phyloP scores from a whole-genome alignment of 2,888 invertebrate species.

The Eupithecia tripunctaria region DNA sequence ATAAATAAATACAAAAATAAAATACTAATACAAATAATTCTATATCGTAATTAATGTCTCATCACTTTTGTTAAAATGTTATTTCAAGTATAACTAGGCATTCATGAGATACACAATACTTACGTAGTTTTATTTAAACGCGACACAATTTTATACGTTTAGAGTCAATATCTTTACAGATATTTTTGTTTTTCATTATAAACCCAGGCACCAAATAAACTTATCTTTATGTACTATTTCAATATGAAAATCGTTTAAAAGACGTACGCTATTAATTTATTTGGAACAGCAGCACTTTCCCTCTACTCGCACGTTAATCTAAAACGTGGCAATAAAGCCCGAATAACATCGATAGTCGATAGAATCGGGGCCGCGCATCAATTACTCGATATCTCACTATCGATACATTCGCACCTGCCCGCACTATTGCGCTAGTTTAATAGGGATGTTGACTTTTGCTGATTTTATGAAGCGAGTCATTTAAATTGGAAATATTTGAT shows the following conservation, averaged over 20 bases:
- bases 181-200: background rate
- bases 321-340: slow-evolving; percentile 51
- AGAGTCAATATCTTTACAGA: background rate
- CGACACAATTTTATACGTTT: background rate
- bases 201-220: background rate
- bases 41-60: too few relatives aligned
- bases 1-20: background rate
- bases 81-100: too few relatives aligned
- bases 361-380: slow-evolving; percentile 53
- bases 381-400: slow-evolving; percentile 60
- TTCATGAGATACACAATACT: background rate
- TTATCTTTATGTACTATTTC: background rate
- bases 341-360: slow-evolving; percentile 52
- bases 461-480: slow-evolving; percentile 9
- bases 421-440: slow-evolving; percentile 19
- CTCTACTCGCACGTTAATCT: slow-evolving; percentile 39
- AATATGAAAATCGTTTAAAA: background rate
- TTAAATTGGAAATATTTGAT: background rate
- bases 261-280: background rate
- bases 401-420: slow-evolving; percentile 63
- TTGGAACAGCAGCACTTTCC: background rate
- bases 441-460: slow-evolving; percentile 5
- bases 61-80: background rate
- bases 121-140: too few relatives aligned
- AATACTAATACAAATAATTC: too few relatives aligned